Conservation (phyloP, 1,140 invertebrate species). For the Venustaconcha ellipsiformis region DNA sequence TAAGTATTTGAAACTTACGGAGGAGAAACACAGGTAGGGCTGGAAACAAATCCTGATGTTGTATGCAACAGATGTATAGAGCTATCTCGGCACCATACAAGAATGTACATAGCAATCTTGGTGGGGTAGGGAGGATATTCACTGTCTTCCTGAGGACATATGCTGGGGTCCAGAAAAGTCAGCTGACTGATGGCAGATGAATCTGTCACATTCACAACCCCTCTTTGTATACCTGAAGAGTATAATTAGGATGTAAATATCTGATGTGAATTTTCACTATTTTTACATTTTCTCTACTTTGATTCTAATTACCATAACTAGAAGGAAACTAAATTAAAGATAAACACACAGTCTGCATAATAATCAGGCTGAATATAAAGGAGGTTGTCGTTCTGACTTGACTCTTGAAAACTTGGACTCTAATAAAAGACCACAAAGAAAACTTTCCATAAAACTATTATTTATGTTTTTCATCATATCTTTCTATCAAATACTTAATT, state of each 20-base stretch:
- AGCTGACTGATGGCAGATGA: slow-evolving; percentile 43
- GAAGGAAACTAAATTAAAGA: not conserved
- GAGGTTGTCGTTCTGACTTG: too few relatives aligned
- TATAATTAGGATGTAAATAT: too few relatives aligned
- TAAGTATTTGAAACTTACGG: slow-evolving; percentile 32
- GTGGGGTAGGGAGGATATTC: slow-evolving; percentile 51
- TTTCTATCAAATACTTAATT: too few relatives aligned
- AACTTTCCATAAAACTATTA: too few relatives aligned
- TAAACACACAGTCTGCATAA: not conserved
- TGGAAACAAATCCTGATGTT: slow-evolving; percentile 31
- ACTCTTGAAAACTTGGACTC: too few relatives aligned
- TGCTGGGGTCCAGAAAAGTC: slow-evolving; percentile 53
- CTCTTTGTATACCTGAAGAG: slow-evolving; percentile 48
- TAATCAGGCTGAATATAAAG: not conserved
- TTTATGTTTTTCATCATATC: too few relatives aligned
- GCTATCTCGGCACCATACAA: slow-evolving; percentile 50
- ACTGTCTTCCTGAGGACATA: slow-evolving; percentile 47
- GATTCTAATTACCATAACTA: too few relatives aligned
- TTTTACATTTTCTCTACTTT: too few relatives aligned
- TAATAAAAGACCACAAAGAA: too few relatives aligned
- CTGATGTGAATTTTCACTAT: too few relatives aligned
- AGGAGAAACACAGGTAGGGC: slow-evolving; percentile 39
- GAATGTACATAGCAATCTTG: slow-evolving; percentile 42
- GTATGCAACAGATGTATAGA: slow-evolving; percentile 40
- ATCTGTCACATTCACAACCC: slow-evolving; percentile 44